Conservation (phyloP, 37 sponge, comb jelly and placozoan genomes). For the Mnemiopsis leidyi region DNA sequence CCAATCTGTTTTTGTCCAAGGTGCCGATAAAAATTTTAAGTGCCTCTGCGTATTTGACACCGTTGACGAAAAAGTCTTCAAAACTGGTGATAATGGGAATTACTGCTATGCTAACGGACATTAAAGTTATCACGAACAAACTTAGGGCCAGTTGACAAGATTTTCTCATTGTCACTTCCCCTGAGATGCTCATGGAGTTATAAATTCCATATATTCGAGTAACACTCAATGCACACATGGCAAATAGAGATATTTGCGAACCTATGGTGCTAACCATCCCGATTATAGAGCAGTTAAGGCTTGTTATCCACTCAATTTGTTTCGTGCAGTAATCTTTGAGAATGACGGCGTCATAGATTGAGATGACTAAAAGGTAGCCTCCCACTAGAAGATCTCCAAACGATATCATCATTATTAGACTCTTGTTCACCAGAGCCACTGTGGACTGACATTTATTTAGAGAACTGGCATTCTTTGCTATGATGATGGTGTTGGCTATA, state of each 20-base stretch:
- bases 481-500: background rate
- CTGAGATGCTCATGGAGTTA: too few relatives aligned
- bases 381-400: background rate
- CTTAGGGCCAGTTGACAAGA: too few relatives aligned
- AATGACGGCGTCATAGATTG: background rate
- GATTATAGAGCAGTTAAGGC: background rate
- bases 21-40: too few relatives aligned
- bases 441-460: background rate
- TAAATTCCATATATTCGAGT: too few relatives aligned
- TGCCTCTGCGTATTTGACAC: too few relatives aligned
- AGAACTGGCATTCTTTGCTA: background rate
- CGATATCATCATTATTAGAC: background rate
- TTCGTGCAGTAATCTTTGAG: background rate
- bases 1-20: too few relatives aligned
- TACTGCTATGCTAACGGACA: too few relatives aligned
- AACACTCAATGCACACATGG: background rate
- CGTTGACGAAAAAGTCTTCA: too few relatives aligned
- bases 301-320: background rate
- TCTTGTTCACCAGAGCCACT: background rate
- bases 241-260: background rate
- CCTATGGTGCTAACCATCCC: background rate
- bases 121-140: too few relatives aligned
- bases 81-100: too few relatives aligned
- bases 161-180: too few relatives aligned
- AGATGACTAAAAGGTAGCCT: background rate